A percentile compares a stretch with the other conserved stretches of the same genome.
Conservation (phyloP, 2,113 vertebrate genomes). For the Desmodus rotundus region DNA sequence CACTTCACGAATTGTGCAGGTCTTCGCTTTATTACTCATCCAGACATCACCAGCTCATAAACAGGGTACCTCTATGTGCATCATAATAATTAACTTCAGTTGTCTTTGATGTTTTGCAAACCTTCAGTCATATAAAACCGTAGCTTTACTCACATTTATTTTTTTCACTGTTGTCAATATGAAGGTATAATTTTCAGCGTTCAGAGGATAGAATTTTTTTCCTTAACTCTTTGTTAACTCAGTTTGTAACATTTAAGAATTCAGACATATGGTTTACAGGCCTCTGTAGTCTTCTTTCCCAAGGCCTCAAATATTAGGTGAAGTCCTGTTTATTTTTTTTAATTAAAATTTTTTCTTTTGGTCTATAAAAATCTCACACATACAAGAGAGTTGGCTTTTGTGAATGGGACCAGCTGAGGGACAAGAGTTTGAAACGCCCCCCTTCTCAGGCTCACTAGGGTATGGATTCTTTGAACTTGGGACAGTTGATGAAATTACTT, state of each 20-base stretch:
- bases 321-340: neutral
- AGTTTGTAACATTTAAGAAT: neutral
- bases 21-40: neutral
- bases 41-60: neutral
- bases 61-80: neutral
- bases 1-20: neutral
- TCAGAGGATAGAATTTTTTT: neutral
- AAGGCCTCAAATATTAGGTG: neutral
- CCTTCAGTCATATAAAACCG: neutral
- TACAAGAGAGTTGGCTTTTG: neutral
- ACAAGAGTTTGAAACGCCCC: neutral
- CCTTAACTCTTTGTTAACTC: neutral
- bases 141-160: neutral
- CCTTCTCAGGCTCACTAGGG: neutral
- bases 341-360: neutral
- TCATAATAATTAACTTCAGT: slow-evolving; percentile 40
- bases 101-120: slow-evolving; percentile 15
- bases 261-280: neutral
- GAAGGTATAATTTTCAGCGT: slow-evolving; percentile 15
- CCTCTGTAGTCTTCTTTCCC: neutral
- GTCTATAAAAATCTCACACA: neutral
- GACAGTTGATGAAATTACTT: neutral
- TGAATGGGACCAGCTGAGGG: neutral
- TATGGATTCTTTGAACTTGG: neutral
- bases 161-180: neutral